These are phyloP conservation scores for Herpetotheres cachinnans DNA, from an alignment of 2,113 vertebrate species.

Conservation along the genomic window DNA sequence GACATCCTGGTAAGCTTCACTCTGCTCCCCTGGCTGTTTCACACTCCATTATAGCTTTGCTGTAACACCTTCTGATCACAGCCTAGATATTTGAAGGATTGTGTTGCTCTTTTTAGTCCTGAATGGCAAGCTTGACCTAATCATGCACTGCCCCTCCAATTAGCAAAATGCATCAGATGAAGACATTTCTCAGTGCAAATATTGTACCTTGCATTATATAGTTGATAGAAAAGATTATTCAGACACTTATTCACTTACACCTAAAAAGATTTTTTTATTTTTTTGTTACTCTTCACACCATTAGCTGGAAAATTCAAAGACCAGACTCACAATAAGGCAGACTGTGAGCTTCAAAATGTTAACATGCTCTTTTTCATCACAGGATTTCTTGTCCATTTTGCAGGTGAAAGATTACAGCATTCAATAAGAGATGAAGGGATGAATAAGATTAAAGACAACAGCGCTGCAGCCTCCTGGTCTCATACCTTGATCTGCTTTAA, in stretches of 20 bases:
- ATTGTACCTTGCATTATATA: background rate
- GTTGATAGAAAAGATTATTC: constrained; percentile 14
- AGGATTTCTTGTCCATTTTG: background rate
- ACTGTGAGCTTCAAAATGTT: background rate
- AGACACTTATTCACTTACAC: background rate
- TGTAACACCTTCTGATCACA: background rate
- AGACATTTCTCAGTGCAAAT: background rate
- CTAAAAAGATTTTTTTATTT: background rate
- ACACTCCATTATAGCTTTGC: background rate
- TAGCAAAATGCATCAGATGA: background rate
- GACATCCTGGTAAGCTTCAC: background rate
- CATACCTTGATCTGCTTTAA: background rate
- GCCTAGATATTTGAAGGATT: background rate
- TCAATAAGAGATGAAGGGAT: background rate
- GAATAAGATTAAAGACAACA: constrained; percentile 5
- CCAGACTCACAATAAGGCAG: background rate
- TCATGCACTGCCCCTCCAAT: background rate
- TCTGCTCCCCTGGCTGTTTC: background rate
- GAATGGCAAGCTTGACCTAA: constrained; percentile 16
- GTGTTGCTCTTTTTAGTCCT: background rate
- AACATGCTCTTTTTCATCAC: background rate
- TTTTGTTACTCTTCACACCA: background rate
- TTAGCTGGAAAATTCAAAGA: constrained; percentile 27
- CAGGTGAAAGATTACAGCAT: background rate
- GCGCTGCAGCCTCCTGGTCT: background rate